Base-by-base conservation (phyloP, 2,113 vertebrate genomes). In the Alexandromys fortis region DNA sequence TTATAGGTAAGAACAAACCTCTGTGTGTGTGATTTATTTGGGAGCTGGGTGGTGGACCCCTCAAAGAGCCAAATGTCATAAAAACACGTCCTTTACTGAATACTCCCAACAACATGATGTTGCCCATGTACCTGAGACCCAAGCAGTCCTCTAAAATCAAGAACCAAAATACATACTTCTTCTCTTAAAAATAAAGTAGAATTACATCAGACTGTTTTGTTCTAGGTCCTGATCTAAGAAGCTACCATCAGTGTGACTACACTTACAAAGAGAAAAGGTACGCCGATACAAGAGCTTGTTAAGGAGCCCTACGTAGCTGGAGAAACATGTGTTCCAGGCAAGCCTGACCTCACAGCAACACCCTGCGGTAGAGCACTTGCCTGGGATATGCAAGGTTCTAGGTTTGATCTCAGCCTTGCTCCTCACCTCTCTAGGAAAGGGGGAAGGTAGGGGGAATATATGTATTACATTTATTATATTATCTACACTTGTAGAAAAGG, bases 151-250 rank as follows among this genome's bases (percentile, higher is more conserved):
- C 33, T 87, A 33, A n/a, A 68, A 52, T 14, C 85, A 70, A 52
- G 33, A 52, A 47, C 67, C 45, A 87, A 86, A 86, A 49, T 4
- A 49, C 19, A 35, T 68, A 45, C 63, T 86, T 35, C 38, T 45
- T 67, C 47, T 45, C 42, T 49, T 70, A 87, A 70, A 21, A 70
- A 70, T 52, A 47, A 47, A 67, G 67, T 21, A 86, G 17, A 86
- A 35, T 94, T 78, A 83, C 68, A 16, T 55, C 72, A 77, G 30
- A 65, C 4, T 65, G 3, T 77, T 73, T 91, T 89, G 58, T 89
- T 38, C 58, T 42, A 82, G 42, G 55, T 79, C 26, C 65, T 82
- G 38, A 77, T 4, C 45, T 75, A 96, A 67, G 72, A 96, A 94
- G 8, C 45, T 42, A 67, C 30, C 45, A 86, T 52, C 49, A 83